Evolutionary conservation across 2,888 invertebrate species (phyloP), one percentile per base, ranked within the genome.

Genomic region (Macrophya annulata): DNA sequence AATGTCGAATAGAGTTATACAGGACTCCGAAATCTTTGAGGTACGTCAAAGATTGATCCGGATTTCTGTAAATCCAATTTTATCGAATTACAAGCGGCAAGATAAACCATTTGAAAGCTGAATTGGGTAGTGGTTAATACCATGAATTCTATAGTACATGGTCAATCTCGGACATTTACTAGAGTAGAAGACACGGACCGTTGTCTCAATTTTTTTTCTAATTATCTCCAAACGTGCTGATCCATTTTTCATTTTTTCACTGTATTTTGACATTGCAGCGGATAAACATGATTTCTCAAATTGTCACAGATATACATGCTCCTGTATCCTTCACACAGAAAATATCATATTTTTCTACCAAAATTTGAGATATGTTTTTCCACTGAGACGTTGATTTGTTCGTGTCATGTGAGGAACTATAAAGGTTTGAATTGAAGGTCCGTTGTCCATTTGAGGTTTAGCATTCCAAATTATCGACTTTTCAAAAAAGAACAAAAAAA

Each of bases 101-200:
- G 55, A 55, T 55, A 55, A 55, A 55, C n/a, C 8, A 55, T n/a
- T n/a, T n/a, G n/a, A 6, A 8, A 55, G n/a, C n/a, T 55, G 55
- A 55, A 55, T 55, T n/a, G n/a, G 55, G 55, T n/a, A 55, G 55
- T 55, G 55, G 55, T 55, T n/a, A 17, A 55, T 55, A 55, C n/a
- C 55, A 55, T 55, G n/a, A 8, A 55, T n/a, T 55, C 55, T n/a
- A n/a, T n/a, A n/a, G 55, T 55, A 55, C 6, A 55, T 55, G 55
- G 55, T 55, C 8, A 17, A 55, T 55, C n/a, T 55, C 8, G 55
- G 17, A 55, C n/a, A 5, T 51, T 51, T 17, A 51, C 51, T 2
- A 17, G 55, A 55, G 55, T 55, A 2, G 55, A 55, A n/a, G n/a
- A 55, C n/a, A n/a, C 8, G n/a, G n/a, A 55, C 6, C n/a, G n/a